Base-by-base conservation (phyloP, 2,888 invertebrate species). In the Caenorhabditis macrosperma region DNA sequence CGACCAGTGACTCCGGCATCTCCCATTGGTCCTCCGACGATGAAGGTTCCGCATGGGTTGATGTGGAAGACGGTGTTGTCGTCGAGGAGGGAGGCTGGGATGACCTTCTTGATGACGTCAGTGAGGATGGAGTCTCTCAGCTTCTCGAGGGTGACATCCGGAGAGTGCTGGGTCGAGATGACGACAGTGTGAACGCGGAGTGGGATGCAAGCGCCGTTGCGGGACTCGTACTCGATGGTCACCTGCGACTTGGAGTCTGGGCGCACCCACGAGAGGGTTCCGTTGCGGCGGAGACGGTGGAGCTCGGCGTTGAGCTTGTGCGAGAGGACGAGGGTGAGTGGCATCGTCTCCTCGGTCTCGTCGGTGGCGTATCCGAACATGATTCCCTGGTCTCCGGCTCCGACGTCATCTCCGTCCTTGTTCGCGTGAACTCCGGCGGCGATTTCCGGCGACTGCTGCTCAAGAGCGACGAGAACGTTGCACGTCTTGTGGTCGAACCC, bases 401-500 rank as follows among this genome's bases (percentile, higher is more conserved):
- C 97, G 88, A 97, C 94, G 91, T 97, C 96, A 88, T 96, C 96
- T 91, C 94, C 94, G 22, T 74, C 50, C 68, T 88, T 88, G 77
- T 90, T 76, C 30, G 81, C 94, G 93, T 99, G 98, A 90, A 99
- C 98, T 88, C 98, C 99, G 81, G 96, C 95, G 66, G 97, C 97
- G 91, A 97, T 97, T 93, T 97, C 95, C 38, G 89, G 89, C 87
- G 95, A 95, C 93, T 97, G 97, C 92, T 96, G 95, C 92, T 98
- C 98, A 92, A 99, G 93, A 78, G 96, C 97, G 92, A 98, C 94
- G 92, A 99, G 94, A 90, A 99, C 95, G 93, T 95, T 96, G 94
- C 98, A 99, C 83, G 97, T 97, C 94, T 97, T 97, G 94, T 95
- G 96, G 94, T 99, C 99, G 93, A 99, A 99, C 92, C 97, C 91